Conservation (phyloP, 2,113 vertebrate genomes). For the Hoplias malabaricus region DNA sequence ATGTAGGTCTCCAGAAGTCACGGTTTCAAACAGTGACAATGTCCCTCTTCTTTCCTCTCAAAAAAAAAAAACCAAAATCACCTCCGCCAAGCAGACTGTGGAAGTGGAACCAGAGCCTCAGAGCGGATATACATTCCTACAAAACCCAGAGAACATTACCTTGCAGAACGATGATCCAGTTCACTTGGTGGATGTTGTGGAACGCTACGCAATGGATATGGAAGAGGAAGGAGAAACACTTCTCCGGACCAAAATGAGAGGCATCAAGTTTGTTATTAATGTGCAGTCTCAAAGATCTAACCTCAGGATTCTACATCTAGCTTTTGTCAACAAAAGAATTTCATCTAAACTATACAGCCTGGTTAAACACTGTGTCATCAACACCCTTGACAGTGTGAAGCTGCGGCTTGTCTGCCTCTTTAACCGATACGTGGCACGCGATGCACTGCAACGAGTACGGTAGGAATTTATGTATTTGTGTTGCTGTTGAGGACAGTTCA, state of each 20-base stretch:
- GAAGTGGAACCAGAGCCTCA: neutral
- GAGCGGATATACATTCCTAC: neutral
- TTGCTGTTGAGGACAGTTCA: neutral
- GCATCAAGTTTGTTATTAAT: neutral
- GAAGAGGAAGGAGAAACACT: neutral
- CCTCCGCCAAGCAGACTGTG: neutral
- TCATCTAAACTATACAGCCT: neutral
- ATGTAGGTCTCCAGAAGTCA: neutral
- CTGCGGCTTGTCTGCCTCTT: conserved; percentile 22
- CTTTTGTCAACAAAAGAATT: conserved; percentile 13
- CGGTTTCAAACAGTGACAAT: neutral
- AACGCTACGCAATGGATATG: neutral
- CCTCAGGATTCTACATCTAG: conserved; percentile 12
- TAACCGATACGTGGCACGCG: conserved; percentile 5
- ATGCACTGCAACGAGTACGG: neutral
- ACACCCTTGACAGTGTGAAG: too few relatives aligned
- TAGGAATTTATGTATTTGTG: neutral
- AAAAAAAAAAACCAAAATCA: neutral
- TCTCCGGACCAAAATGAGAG: neutral
- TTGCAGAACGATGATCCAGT: neutral
- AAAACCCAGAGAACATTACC: neutral
- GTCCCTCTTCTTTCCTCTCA: neutral
- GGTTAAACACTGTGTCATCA: conserved; percentile 3
- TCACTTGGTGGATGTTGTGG: neutral
- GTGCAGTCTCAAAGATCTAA: conserved; percentile 21